Evolutionary conservation across 2,113 vertebrate genomes (phyloP).

Genomic region (Eulacestoma nigropectus): DNA sequence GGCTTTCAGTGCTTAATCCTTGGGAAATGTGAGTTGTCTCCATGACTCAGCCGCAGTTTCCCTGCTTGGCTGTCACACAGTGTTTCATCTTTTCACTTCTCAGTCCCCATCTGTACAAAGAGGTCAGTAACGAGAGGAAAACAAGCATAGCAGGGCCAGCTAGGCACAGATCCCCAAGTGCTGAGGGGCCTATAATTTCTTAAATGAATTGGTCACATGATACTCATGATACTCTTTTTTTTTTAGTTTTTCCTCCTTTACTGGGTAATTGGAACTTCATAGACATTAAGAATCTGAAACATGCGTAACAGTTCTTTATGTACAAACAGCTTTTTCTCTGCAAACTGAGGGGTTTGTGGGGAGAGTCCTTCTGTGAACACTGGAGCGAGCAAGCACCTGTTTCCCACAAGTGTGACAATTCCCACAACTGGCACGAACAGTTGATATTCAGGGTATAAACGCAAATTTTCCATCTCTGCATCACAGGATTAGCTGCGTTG

Average conservation of each 20-base stretch:
- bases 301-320: background rate
- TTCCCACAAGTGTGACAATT: background rate
- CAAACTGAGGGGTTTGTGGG: background rate
- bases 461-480: background rate
- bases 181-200: constrained; percentile 16
- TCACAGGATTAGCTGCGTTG: background rate
- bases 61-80: background rate
- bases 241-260: background rate
- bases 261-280: constrained; percentile 19
- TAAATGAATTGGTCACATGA: constrained; percentile 17
- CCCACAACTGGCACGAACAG: background rate
- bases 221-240: background rate
- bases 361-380: background rate
- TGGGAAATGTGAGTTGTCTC: background rate
- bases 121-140: background rate
- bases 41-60: background rate
- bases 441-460: background rate
- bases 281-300: constrained; percentile 31
- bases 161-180: background rate
- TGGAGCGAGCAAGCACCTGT: background rate
- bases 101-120: background rate
- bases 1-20: background rate
- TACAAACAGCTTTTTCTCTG: constrained; percentile 14
- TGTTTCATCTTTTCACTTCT: background rate
- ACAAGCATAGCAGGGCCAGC: background rate